phyloP scores from a whole-genome alignment of 2,888 invertebrate genomes.

The Camptogramma bilineatum region DNA sequence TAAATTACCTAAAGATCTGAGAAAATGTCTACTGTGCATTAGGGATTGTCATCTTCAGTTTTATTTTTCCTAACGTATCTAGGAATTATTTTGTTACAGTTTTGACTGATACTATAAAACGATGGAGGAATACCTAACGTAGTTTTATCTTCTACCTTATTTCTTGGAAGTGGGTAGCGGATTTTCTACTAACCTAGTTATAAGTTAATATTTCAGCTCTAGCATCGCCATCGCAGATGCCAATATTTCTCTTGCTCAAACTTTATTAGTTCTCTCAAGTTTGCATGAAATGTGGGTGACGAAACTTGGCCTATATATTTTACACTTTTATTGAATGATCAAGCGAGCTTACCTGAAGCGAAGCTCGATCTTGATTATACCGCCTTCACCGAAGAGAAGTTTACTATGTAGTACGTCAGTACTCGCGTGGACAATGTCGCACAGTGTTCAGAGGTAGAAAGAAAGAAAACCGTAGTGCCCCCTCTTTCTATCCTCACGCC shows the following conservation, averaged over 20 bases:
- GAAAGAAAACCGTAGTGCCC: too few relatives aligned
- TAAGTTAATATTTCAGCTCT: background rate
- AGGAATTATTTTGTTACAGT: background rate
- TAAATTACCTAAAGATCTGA: too few relatives aligned
- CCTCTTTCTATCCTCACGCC: too few relatives aligned
- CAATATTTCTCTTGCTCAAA: background rate
- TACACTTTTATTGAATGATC: too few relatives aligned
- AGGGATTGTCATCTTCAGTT: too few relatives aligned
- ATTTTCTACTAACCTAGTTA: conserved; percentile 2
- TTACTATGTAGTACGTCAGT: too few relatives aligned
- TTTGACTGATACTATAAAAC: background rate
- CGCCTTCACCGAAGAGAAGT: too few relatives aligned
- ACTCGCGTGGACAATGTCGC: too few relatives aligned
- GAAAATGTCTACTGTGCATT: too few relatives aligned
- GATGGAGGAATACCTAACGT: background rate
- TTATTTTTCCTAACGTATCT: background rate
- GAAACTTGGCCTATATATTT: background rate
- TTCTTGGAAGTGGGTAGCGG: background rate
- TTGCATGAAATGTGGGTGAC: conserved; percentile 1
- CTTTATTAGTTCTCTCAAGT: background rate
- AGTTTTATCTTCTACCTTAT: background rate
- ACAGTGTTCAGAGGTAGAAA: too few relatives aligned
- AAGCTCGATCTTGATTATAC: too few relatives aligned
- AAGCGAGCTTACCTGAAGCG: too few relatives aligned
- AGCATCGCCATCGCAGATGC: background rate